These are phyloP conservation scores for Phalacrocorax aristotelis DNA, from an alignment of 2,113 vertebrate species.

Conservation along the genomic window DNA sequence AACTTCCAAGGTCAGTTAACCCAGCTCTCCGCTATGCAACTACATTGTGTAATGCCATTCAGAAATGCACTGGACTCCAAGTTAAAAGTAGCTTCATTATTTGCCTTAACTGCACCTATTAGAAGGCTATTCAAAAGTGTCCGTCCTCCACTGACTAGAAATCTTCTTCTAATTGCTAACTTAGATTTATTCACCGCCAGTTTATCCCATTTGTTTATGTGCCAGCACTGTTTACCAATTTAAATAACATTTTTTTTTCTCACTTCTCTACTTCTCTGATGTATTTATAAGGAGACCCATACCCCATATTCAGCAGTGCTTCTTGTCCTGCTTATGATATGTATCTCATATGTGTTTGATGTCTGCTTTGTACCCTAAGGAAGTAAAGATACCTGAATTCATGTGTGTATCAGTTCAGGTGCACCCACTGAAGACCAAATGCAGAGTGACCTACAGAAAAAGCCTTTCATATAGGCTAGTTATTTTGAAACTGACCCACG, in stretches of 20 bases:
- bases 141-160: not conserved
- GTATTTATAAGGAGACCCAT: not conserved
- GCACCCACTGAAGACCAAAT: not conserved
- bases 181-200: not conserved
- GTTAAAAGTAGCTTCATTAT: conserved; percentile 39
- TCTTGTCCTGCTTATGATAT: not conserved
- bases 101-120: conserved; percentile 29
- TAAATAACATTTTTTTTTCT: not conserved
- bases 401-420: not conserved
- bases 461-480: not conserved
- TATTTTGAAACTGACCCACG: not conserved
- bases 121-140: not conserved
- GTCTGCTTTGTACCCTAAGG: not conserved
- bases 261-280: not conserved
- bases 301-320: not conserved
- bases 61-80: conserved; percentile 14
- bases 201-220: not conserved
- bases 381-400: not conserved
- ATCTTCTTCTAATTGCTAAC: conserved; percentile 17
- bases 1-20: conserved; percentile 44
- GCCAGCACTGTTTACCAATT: not conserved
- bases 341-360: not conserved
- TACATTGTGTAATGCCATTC: conserved; percentile 16
- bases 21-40: not conserved
- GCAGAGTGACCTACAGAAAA: not conserved